Percentiles rank a stretch among this genome's conserved stretches.
phyloP scores from a whole-genome alignment of 2,113 vertebrate genomes.

The Laticauda colubrina region DNA sequence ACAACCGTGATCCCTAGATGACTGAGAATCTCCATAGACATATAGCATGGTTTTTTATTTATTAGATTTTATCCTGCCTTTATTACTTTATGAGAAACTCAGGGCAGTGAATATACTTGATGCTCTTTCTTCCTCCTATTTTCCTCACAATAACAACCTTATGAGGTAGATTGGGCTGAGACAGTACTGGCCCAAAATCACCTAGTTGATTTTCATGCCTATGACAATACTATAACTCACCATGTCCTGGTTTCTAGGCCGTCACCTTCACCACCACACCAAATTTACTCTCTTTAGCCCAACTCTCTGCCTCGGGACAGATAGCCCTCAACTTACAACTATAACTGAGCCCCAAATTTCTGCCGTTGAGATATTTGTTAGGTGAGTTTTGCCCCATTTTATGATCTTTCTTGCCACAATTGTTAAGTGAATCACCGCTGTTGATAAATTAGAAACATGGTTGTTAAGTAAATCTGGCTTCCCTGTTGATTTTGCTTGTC shows the following conservation, averaged over 20 bases:
- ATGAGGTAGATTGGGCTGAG: neutral
- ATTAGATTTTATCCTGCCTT: neutral
- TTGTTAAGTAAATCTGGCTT: neutral
- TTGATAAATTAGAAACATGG: neutral
- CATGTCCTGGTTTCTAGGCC: neutral
- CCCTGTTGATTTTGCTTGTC: neutral
- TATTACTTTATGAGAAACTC: neutral
- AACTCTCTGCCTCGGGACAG: neutral
- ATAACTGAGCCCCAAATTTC: neutral
- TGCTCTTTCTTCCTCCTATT: neutral
- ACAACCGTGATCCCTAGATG: too few relatives aligned
- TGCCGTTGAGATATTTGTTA: neutral
- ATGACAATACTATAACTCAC: neutral
- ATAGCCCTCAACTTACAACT: neutral
- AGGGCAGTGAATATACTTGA: neutral
- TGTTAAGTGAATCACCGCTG: neutral
- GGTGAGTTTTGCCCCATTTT: neutral
- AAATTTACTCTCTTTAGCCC: neutral
- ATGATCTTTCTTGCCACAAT: neutral
- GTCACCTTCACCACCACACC: neutral
- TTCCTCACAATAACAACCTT: neutral
- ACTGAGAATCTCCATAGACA: too few relatives aligned
- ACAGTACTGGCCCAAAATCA: neutral
- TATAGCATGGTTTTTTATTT: neutral
- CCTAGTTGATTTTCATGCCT: neutral